A percentile compares a stretch with the other conserved stretches of the same genome.
These are phyloP conservation scores for Turdus rufiventris DNA, from an alignment of 2,113 vertebrate genomes.

Conservation along the genomic window DNA sequence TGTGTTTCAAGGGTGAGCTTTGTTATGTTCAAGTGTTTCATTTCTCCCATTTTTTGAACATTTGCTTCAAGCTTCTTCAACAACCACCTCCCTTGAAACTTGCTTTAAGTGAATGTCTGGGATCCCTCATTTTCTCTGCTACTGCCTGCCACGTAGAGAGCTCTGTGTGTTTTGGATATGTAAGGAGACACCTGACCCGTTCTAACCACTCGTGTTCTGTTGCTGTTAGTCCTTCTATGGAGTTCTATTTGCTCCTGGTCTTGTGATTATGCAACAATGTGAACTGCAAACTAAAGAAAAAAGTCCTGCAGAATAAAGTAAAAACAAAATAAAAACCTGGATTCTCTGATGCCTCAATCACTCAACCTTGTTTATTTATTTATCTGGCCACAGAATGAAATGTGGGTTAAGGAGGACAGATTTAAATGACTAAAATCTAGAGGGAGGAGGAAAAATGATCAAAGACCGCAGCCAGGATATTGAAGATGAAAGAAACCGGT, in stretches of 20 bases:
- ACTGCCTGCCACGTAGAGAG: background rate
- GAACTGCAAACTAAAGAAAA: background rate
- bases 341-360: background rate
- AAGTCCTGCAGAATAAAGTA: background rate
- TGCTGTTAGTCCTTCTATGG: background rate
- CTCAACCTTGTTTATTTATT: background rate
- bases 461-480: background rate
- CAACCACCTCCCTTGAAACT: background rate
- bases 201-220: background rate
- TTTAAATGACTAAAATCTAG: background rate
- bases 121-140: background rate
- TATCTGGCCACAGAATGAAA: background rate
- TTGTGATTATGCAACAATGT: background rate
- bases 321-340: background rate
- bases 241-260: background rate
- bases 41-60: background rate
- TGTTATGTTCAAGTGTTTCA: background rate
- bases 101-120: background rate
- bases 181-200: background rate
- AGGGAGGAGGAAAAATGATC: background rate
- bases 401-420: background rate
- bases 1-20: background rate
- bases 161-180: background rate
- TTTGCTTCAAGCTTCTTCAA: background rate
- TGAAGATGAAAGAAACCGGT: background rate